These are phyloP conservation scores for Vesta saturnalis DNA, from an alignment of 2,888 invertebrate species.

Conservation along the genomic window DNA sequence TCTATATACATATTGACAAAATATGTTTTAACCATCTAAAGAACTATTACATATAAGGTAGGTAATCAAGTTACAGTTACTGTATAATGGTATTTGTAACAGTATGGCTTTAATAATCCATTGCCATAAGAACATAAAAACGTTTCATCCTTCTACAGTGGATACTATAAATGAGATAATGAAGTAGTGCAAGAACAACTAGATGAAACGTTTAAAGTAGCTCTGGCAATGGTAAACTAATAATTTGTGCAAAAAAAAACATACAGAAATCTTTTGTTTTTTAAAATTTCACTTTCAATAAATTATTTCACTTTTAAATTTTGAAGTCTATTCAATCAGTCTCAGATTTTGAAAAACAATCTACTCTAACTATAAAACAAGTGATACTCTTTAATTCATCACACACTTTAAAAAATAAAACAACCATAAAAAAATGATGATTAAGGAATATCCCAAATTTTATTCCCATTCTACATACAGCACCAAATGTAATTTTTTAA, in stretches of 20 bases:
- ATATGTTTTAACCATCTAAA: constrained; percentile 45
- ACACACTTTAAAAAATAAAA: neutral
- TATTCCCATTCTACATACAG: constrained; percentile 8
- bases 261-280: constrained; percentile 32
- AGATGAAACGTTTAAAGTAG: constrained; percentile 8
- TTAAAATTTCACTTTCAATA: constrained; percentile 27
- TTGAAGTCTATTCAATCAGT: constrained; percentile 29
- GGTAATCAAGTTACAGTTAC: constrained; percentile 38
- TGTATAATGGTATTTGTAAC: constrained; percentile 42
- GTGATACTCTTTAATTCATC: constrained; percentile 11
- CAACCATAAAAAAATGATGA: no score
- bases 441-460: constrained; percentile 11
- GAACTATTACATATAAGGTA: constrained; percentile 29
- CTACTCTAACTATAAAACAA: neutral
- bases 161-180: constrained; percentile 14
- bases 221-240: constrained; percentile 9
- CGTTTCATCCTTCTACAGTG: constrained; percentile 8
- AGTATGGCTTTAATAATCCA: constrained; percentile 7
- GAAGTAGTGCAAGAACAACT: constrained; percentile 21
- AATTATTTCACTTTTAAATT: constrained; percentile 14
- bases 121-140: constrained; percentile 14
- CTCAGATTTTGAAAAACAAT: constrained; percentile 22
- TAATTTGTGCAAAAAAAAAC: constrained; percentile 28
- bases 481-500: constrained; percentile 4
- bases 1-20: constrained; percentile 61